Base-by-base conservation (phyloP, 2,113 vertebrate species). In the Morone saxatilis region DNA sequence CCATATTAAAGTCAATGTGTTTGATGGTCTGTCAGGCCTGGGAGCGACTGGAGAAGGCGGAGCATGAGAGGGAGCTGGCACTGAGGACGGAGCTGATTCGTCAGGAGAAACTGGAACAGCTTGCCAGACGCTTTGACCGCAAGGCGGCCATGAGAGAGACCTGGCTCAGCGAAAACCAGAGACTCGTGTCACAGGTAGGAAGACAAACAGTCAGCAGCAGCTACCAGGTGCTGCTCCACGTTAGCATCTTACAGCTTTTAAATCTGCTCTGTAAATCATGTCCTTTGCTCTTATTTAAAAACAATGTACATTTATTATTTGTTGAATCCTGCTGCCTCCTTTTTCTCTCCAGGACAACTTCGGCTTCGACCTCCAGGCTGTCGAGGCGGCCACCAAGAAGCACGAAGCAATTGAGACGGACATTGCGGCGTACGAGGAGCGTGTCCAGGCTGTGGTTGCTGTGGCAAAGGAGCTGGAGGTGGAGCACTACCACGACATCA, bases 91-190 rank as follows among this genome's bases (percentile, higher is more conserved):
- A 99, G 95, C 96, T 99, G 87, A 99, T 99, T 87, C 95, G 98
- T 85, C 98, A 99, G 86, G 98, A 99, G 95, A 99, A 99, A 94
- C 96, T 99, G 96, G 98, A 99, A 94, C 98, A 99, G 92, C 96
- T 99, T 1, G 98, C 98, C 7, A 94, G 98, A 76, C 96, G 98
- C 89, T 99, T 99, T 0, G 98, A 99, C 91, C 97, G 98, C 88
- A 99, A 99, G 94, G 98, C 98, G 40, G 98, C 98, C 88, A 99
- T 99, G 97, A 97, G 98, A 66, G 98, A 99, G 93, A 99, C 98
- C 10, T 99, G 98, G 98, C 96, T 99, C 22, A 99, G 98, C 6
- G 98, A 99, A 83, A 99, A 99, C 94, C 98, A 99, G 88, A 96
- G 98, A 2, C 96, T 99, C 0, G 98, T 99, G 76, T 98, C 98